phyloP scores from a whole-genome alignment of 2,113 vertebrate species.

The Chiloscyllium plagiosum region DNA sequence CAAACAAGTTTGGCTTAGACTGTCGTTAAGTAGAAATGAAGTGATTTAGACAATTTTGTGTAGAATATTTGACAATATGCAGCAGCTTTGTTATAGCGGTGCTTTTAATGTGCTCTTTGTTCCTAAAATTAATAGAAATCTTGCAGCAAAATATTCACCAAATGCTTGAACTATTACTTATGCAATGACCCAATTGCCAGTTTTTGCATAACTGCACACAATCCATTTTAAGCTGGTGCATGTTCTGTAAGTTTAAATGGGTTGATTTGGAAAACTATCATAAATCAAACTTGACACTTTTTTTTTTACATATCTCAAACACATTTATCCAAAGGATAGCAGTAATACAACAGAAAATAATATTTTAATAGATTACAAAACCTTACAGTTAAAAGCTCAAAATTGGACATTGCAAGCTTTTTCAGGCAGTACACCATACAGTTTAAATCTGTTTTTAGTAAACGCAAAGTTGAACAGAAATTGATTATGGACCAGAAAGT shows the following conservation, averaged over 20 bases:
- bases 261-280: background rate
- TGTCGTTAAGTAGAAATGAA: background rate
- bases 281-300: background rate
- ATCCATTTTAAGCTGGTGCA: background rate
- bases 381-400: background rate
- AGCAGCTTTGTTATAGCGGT: background rate
- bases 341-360: background rate
- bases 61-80: background rate
- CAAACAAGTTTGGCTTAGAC: background rate
- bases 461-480: background rate
- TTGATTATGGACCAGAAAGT: background rate
- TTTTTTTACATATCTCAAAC: constrained; percentile 18
- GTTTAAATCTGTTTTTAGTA: background rate
- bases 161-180: constrained; percentile 25
- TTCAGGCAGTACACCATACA: background rate
- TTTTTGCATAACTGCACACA: background rate
- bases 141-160: background rate
- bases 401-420: background rate
- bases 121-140: background rate
- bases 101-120: background rate
- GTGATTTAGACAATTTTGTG: background rate
- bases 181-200: background rate
- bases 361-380: constrained; percentile 30
- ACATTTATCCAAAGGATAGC: background rate
- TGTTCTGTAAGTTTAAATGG: background rate